Base-by-base conservation (phyloP, 1,140 invertebrate genomes). In the Ostrea denselamellosa region DNA sequence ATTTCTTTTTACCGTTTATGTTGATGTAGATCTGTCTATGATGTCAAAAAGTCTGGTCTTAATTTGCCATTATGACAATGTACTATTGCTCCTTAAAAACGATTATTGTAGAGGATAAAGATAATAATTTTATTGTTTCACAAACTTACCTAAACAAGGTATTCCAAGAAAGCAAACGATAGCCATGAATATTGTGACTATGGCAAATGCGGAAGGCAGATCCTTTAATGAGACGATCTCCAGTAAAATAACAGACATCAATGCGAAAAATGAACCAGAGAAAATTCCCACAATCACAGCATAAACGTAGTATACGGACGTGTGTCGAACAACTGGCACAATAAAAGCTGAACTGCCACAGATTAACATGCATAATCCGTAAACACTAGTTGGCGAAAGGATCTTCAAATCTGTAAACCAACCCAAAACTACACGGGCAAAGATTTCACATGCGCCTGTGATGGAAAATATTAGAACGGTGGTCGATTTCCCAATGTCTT, bases 381-480 rank as follows among this genome's bases (percentile, higher is more conserved):
- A 86, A 9, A 86, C 22, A 22, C 22, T 5, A 2, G 28, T 71
- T 5, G 85, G 34, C 8, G 62, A 51, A 51, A 86, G 9, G 8
- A 86, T 53, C 54, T 53, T 86, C 68, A 52, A 12, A 54, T 86
- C 85, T 25, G 68, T 34, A 77, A 86, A 86, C 85, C 85, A 86
- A n/a, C 85, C 85, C 65, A 86, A 22, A 17, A 14, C 65, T n/a
- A 86, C n/a, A 7, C 85, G 62, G 8, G 85, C 44, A 25, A 86
- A 77, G 52, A 86, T 51, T 53, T 86, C 85, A 14, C 34, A 85
- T 10, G 28, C 84, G 2, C 84, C 84, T 34, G 56, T 65, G 28
- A 85, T 10, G 7, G 54, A 85, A 54, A 85, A 83, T 51, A 54
- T 83, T 19, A 83, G n/a, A 3, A 77, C 68, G 10, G 68, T 77